Percentiles rank a stretch among this genome's conserved stretches.
Conservation (phyloP, 2,113 vertebrate species). For the Mustelus asterias region DNA sequence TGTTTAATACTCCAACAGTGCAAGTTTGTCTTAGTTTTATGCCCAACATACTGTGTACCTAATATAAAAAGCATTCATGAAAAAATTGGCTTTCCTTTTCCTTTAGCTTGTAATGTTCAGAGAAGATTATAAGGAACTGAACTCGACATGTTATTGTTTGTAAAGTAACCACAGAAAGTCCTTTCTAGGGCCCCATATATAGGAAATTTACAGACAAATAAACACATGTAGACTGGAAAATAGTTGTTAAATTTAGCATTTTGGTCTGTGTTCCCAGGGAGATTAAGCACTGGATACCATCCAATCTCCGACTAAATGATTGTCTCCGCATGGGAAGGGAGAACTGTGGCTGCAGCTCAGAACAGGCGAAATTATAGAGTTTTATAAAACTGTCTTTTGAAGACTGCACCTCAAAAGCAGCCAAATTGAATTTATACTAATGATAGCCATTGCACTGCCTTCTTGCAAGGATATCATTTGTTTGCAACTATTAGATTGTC, state of each 20-base stretch:
- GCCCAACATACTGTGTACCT: neutral
- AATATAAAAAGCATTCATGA: neutral
- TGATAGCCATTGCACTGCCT: neutral
- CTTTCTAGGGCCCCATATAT: neutral
- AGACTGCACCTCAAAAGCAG: neutral
- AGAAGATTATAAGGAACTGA: neutral
- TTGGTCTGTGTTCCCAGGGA: slow-evolving; percentile 10
- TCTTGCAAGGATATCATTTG: neutral
- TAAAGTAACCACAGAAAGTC: neutral
- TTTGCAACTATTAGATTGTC: neutral
- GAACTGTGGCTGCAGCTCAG: neutral
- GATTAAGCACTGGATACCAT: neutral
- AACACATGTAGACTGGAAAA: neutral
- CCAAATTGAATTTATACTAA: neutral
- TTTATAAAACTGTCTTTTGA: neutral
- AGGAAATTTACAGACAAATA: neutral
- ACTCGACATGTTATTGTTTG: neutral
- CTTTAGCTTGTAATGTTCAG: neutral
- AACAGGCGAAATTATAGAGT: neutral
- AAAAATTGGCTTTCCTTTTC: neutral
- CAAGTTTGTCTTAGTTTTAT: neutral
- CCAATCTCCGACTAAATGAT: neutral
- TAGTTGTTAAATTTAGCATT: slow-evolving; percentile 26
- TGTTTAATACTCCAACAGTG: neutral
- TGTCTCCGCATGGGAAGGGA: neutral